Evolutionary conservation across 2,888 invertebrate species (phyloP), one percentile per base, ranked within the genome.

Genomic region (Cylindroiulus punctatus): DNA sequence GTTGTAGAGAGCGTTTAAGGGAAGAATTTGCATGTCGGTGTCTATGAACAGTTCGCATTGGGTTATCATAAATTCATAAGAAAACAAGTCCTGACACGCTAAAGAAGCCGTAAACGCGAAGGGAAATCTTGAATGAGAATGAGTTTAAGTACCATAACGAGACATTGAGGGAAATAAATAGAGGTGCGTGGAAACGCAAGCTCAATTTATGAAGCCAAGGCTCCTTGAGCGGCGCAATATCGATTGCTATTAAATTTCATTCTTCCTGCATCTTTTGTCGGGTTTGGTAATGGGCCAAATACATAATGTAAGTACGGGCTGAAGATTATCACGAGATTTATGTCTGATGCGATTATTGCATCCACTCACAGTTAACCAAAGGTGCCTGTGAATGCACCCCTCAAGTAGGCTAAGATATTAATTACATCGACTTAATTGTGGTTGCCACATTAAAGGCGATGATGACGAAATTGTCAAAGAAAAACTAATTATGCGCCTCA

Each of bases 121-220:
- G n/a, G 14, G 52, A 52, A 52, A 52, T n/a, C 52, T n/a, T 52
- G 52, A 52, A 52, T 52, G 52, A n/a, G 52, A 52, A 52, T 52
- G n/a, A 52, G 52, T 52, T 52, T 52, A 52, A 52, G 52, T 19
- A n/a, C 52, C 52, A 52, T 52, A 52, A 52, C n/a, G 52, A 52
- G n/a, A 52, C 52, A 52, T 52, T 52, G n/a, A 52, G 52, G 52
- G 52, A 52, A 52, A 52, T 52, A 52, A 52, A 52, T 52, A 52
- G 52, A 52, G 52, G 52, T 52, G 52, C 19, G 52, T 52, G n/a
- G 52, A 52, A 19, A 14, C 52, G 19, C 52, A 19, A 52, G n/a
- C 52, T 52, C 52, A n/a, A 52, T 52, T 52, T 14, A 52, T 52
- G 52, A n/a, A 52, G 52, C 52, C 52, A 52, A 52, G 52, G 14